Evolutionary conservation across 1,140 invertebrate genomes (phyloP), one percentile per base, ranked within the genome.

Genomic region (Coelopa frigida): DNA sequence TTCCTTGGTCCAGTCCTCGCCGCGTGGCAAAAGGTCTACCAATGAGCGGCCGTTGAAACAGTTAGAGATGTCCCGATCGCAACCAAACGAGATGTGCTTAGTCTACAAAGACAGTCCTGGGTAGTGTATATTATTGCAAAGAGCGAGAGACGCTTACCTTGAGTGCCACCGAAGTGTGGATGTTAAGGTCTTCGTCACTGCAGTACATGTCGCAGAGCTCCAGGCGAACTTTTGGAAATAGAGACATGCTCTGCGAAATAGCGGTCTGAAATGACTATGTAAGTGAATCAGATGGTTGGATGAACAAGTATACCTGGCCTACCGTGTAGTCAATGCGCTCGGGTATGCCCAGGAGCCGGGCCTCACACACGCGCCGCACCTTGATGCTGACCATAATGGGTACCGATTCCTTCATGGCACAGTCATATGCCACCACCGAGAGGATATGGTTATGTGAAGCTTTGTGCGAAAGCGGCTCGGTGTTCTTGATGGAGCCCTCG

Each of bases 351-450:
- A 62, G 27, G 18, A 67, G 59, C 40, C 54, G 58, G 2, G 66
- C 59, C 36, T 69, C 67, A 46, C 67, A 70, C 6, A 68, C 60
- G 1, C 66, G 59, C 4, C 60, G 54, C 14, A 98, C 89, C 72
- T 92, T 89, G 61, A 97, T 88, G 55, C 90, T 97, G 50, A 97
- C 89, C 81, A 95, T 87, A 3, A 93, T 88, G 0, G 92, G 90
- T 5, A 87, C 78, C 2, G 82, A 85, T 60, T 84, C 80, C 61
- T 89, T 90, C 84, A 92, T 93, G 12, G 90, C 91, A 63, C 94
- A 97, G 67, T 97, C 93, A 63, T 90, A 93, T 0, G 93, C 94
- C n/a, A 94, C 89, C 24, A 96, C 90, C 11, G 85, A 88, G n/a
- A 98, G 75, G 51, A 97, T 96, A 70, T 95, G 91, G 71, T 96